Evolutionary conservation across 2,113 vertebrate genomes (phyloP), one percentile per base, ranked within the genome.

Genomic region (Gracilinanus agilis): DNA sequence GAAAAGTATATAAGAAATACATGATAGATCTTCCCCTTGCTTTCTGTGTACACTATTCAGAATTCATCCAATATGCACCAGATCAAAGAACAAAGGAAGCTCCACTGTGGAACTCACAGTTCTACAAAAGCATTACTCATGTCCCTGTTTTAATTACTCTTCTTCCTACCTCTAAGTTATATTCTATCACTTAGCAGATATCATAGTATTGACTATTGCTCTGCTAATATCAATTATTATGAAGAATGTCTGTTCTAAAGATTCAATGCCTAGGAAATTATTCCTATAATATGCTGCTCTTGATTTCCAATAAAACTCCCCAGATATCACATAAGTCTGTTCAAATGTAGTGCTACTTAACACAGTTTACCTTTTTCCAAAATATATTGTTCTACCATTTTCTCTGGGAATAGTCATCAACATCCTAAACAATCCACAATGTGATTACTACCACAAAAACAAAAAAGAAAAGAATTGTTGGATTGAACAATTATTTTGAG

Each of bases 391-490:
- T 23, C 83, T 29, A 24, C 9, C 34, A 92, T 24, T 16, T 83
- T 89, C 93, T n/a, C 55, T 61, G 55, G 94, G 93, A 90, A 16
- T 58, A 16, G 10, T 95, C 21, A 53, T 91, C 19, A 91, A 93
- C 92, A 83, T 58, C 89, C 44, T 93, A 91, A 53, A 2, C n/a
- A 55, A 95, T 55, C 16, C 21, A 25, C 19, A 83, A 83, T 23
- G 40, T 40, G 40, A 21, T 83, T 83, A 23, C 16, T 40, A 83
- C 6, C 6, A 40, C n/a, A 83, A 83, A 83, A 83, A 40, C 40
- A 21, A 40, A 23, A 40, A 40, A 16, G 67, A 83, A 83, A 40
- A 83, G n/a, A 40, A 23, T 1, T 83, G n/a, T 23, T 21, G 61
- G 3, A 75, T 83, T 83, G n/a, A 83, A 83, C 21, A 23, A 83